A percentile compares a stretch with the other conserved stretches of the same genome.
Conservation (phyloP, 2,797 vertebrate genomes). For the Cossypha niveicapilla region DNA sequence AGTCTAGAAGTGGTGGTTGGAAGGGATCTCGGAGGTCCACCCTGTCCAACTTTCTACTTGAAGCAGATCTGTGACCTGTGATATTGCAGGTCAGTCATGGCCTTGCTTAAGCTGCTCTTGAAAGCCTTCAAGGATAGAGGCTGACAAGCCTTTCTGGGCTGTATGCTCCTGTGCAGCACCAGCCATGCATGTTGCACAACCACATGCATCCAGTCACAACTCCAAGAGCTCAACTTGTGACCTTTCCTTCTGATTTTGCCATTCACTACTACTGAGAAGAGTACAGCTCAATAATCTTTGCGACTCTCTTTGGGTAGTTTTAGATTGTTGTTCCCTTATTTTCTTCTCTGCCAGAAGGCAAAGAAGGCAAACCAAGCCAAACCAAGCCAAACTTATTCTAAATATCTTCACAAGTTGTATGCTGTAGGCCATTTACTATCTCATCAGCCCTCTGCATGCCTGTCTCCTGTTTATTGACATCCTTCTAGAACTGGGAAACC, state of each 20-base stretch:
- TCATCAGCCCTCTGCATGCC: background rate
- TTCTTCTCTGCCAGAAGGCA: background rate
- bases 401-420: background rate
- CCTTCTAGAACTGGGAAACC: background rate
- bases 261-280: background rate
- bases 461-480: background rate
- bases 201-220: background rate
- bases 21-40: background rate
- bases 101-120: background rate
- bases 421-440: background rate
- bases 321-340: background rate
- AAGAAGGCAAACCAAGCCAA: background rate
- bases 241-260: background rate
- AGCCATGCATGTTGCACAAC: background rate
- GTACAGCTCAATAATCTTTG: background rate
- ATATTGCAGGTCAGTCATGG: background rate
- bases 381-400: background rate
- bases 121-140: background rate
- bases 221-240: background rate
- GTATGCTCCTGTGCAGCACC: background rate
- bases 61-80: background rate
- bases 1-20: background rate
- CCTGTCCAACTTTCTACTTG: background rate
- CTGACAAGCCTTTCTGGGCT: background rate
- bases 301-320: background rate